Percentiles rank a stretch among this genome's conserved stretches.
phyloP scores from a whole-genome alignment of 2,888 invertebrate genomes.

The Cantharis flavilabris region DNA sequence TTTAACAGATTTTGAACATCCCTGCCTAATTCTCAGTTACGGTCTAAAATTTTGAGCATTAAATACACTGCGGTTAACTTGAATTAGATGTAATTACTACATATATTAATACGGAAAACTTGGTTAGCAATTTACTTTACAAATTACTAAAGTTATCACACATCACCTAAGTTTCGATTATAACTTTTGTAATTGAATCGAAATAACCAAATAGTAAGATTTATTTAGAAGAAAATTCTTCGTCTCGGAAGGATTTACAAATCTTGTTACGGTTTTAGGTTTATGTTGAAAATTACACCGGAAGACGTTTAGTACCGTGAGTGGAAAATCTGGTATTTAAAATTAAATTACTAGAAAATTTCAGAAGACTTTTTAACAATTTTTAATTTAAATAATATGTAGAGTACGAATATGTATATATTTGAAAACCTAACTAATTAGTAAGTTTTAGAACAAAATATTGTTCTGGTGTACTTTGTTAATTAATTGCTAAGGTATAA shows the following conservation, averaged over 20 bases:
- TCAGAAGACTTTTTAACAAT: not conserved
- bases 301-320: not conserved
- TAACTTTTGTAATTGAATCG: not conserved
- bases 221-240: not conserved
- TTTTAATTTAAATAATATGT: not conserved
- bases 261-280: not conserved
- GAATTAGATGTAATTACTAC: not conserved
- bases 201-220: not conserved
- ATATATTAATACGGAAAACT: not conserved
- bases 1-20: conserved; percentile 20
- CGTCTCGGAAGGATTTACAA: not conserved
- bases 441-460: too few species aligned
- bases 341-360: not conserved
- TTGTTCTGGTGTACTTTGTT: too few species aligned
- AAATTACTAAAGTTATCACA: not conserved
- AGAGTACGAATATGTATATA: too few species aligned
- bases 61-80: not conserved
- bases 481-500: too few species aligned
- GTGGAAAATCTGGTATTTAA: not conserved
- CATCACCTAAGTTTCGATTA: not conserved
- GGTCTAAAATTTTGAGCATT: not conserved
- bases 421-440: too few species aligned
- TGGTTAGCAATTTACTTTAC: not conserved
- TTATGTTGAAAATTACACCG: not conserved
- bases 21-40: not conserved